A percentile compares a stretch with the other conserved stretches of the same genome.
phyloP scores from a whole-genome alignment of 2,888 invertebrate genomes.

The Plagodis dolabraria region DNA sequence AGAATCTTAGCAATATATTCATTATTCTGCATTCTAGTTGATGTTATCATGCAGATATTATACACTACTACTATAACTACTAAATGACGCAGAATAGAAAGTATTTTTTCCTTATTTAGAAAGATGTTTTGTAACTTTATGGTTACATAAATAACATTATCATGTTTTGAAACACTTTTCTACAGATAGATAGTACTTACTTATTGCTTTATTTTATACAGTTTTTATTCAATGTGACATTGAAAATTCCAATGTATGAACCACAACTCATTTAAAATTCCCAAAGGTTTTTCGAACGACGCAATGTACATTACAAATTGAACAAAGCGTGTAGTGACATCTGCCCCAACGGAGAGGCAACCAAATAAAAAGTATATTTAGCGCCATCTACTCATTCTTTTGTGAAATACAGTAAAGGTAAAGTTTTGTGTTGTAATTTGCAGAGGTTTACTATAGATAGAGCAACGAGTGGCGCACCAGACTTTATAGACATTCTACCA shows the following conservation, averaged over 20 bases:
- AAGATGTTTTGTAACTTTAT: neutral
- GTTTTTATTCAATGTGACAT: too few species aligned
- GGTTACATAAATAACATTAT: too few species aligned
- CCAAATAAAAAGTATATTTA: conserved; percentile 1
- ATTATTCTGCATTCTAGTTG: conserved; percentile 22
- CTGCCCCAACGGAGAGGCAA: conserved; percentile 10
- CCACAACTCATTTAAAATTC: conserved; percentile 20
- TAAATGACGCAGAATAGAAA: conserved; percentile 4
- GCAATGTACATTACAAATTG: conserved; percentile 24
- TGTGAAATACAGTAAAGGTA: conserved; percentile 19
- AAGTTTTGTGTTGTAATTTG: conserved; percentile 27
- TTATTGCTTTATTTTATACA: too few species aligned
- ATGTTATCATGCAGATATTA: too few species aligned
- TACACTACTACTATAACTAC: too few species aligned
- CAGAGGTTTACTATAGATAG: conserved; percentile 26
- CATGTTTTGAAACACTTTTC: too few species aligned
- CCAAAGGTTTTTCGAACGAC: conserved; percentile 23
- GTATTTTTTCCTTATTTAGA: conserved; percentile 2
- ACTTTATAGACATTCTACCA: neutral
- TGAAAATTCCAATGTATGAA: too few species aligned
- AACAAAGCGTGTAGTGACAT: conserved; percentile 27
- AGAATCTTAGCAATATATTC: conserved; percentile 48
- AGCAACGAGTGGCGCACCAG: conserved; percentile 19
- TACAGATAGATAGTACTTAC: too few species aligned
- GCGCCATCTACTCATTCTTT: conserved; percentile 26